Conservation (phyloP, 1,140 invertebrate genomes). For the Meloidogyne hapla region DNA sequence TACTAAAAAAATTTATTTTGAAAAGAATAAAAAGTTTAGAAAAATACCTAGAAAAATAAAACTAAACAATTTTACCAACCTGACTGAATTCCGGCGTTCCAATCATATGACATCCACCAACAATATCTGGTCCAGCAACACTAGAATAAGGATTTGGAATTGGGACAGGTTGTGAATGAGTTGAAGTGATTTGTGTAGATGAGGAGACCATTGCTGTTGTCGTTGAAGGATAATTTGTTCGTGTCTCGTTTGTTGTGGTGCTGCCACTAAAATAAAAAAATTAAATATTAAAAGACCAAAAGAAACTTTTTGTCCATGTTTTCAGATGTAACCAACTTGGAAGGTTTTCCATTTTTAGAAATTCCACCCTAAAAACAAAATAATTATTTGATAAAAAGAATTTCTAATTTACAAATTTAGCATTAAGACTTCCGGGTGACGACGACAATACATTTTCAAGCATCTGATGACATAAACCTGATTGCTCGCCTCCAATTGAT, state of each 20-base stretch:
- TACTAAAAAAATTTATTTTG: constrained; percentile 39
- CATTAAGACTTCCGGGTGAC: constrained; percentile 49
- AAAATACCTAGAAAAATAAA: too few species aligned
- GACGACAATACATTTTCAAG: constrained; percentile 59
- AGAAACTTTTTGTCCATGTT: neutral
- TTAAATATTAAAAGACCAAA: neutral
- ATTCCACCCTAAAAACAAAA: neutral
- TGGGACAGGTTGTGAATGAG: constrained; percentile 30
- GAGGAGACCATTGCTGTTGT: neutral
- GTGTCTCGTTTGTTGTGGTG: neutral
- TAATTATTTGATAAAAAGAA: neutral
- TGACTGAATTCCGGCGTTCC: constrained; percentile 45
- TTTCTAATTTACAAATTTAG: constrained; percentile 42
- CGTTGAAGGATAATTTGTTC: neutral
- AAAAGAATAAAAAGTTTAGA: too few species aligned
- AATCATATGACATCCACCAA: constrained; percentile 22
- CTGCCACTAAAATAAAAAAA: neutral
- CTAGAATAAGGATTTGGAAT: constrained; percentile 43
- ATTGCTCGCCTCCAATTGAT: constrained; percentile 41
- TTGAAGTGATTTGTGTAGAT: neutral
- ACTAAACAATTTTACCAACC: too few species aligned
- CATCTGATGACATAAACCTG: constrained; percentile 49
- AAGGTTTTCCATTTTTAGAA: neutral
- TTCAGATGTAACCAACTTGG: neutral
- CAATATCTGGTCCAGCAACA: neutral